Percentiles rank a stretch among this genome's conserved stretches.
Evolutionary conservation across 2,797 vertebrate species (phyloP).

Genomic region (Schizothorax lantsangensis): DNA sequence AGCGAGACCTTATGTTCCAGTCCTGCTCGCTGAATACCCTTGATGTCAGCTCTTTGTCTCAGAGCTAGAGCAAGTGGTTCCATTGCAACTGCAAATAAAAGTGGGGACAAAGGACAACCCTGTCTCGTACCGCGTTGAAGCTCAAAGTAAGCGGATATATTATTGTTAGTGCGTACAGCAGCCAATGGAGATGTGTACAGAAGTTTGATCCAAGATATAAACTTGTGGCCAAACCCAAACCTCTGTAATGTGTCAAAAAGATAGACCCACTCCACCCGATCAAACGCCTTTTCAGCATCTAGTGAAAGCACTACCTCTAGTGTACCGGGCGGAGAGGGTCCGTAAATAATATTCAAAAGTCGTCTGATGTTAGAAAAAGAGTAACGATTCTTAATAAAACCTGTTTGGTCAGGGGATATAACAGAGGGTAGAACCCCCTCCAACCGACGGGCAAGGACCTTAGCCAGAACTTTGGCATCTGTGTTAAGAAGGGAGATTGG

Average conservation of each 20-base stretch:
- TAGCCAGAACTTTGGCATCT: too few relatives aligned
- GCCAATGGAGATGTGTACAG: conserved; percentile 29
- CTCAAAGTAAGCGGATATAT: conserved; percentile 15
- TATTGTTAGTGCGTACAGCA: conserved; percentile 31
- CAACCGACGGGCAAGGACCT: background rate
- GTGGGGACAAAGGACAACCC: conserved; percentile 23
- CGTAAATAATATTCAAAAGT: background rate
- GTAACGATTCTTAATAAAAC: conserved; percentile 8
- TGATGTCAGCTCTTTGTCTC: background rate
- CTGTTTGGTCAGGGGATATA: conserved; percentile 39
- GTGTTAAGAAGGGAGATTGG: too few relatives aligned
- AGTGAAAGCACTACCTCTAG: background rate
- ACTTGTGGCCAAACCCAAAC: conserved; percentile 22
- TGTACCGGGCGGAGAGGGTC: background rate
- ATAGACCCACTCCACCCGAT: conserved; percentile 12
- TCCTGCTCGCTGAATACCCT: background rate
- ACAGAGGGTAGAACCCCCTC: background rate
- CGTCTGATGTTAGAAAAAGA: background rate
- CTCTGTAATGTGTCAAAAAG: conserved; percentile 20
- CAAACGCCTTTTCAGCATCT: background rate
- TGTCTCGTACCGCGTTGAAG: background rate
- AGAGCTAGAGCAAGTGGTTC: conserved; percentile 19
- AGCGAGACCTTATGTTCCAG: conserved; percentile 21
- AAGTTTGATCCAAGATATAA: conserved; percentile 44
- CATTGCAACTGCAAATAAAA: conserved; percentile 11